Evolutionary conservation across 2,888 invertebrate genomes (phyloP), one percentile per base, ranked within the genome.

Genomic region (Chymomyza caudatula): DNA sequence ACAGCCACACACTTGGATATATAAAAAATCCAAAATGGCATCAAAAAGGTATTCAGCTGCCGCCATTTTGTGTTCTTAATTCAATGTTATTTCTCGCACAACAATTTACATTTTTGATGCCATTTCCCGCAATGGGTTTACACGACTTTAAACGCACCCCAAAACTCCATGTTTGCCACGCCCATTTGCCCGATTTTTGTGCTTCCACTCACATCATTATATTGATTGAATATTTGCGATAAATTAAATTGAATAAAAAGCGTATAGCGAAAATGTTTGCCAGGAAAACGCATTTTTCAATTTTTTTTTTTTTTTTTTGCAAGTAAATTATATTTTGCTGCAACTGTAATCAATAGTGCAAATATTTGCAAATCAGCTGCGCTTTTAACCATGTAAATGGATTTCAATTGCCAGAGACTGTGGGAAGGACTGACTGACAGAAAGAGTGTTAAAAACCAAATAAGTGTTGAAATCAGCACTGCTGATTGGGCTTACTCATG

Each of bases 171-270:
- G n/a, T n/a, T n/a, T n/a, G 29, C 29, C 4, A 6, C 29, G 29
- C 4, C 5, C 4, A 29, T 37, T 37, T 11, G 8, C 8, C 29
- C 11, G 1, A 70, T 70, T 74, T 74, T 66, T 67, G 74, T 73
- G 60, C 66, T 65, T 8, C 8, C 73, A 57, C 60, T 77, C 69
- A 69, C 80, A 73, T 84, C 86, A 81, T 86, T 85, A 82, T 81
- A 76, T 78, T 76, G 81, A 82, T 85, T 85, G 81, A 86, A 82
- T 86, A 86, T 82, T 86, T 82, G 86, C 86, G 72, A 85, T 86
- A 82, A 86, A 86, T 86, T 85, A 86, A 82, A 82, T 82, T 86
- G 83, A 42, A 51, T 64, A 81, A 81, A 73, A 66, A 75, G 65
- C 69, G 20, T 15, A 55, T 6, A 57, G 25, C 63, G 69, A 70